Conservation (phyloP, 1,140 invertebrate genomes). For the Hypothenemus hampei region DNA sequence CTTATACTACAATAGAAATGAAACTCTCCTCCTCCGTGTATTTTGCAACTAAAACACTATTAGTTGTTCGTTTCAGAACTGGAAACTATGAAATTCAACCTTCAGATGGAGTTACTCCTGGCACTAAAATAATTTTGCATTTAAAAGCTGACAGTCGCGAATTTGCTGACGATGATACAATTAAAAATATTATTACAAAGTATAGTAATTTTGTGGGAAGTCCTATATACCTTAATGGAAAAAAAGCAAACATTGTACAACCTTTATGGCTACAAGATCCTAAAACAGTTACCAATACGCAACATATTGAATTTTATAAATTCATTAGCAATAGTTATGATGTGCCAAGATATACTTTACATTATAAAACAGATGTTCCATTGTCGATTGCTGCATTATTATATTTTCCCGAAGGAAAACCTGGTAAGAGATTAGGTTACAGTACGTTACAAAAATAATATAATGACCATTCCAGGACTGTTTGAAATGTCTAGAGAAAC, state of each 20-base stretch:
- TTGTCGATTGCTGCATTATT: constrained; percentile 85
- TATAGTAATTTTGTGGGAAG: constrained; percentile 96
- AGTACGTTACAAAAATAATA: neutral
- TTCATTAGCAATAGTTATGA: constrained; percentile 84
- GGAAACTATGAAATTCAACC: constrained; percentile 86
- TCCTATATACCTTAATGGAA: constrained; percentile 87
- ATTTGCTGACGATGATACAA: constrained; percentile 80
- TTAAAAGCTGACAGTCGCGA: constrained; percentile 82
- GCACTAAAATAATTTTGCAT: constrained; percentile 91
- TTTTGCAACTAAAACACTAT: neutral
- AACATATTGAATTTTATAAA: constrained; percentile 88
- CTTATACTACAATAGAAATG: no score
- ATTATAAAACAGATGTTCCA: constrained; percentile 87
- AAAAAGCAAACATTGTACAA: constrained; percentile 59
- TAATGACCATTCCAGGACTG: constrained; percentile 50
- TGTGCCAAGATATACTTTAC: constrained; percentile 74
- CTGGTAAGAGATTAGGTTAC: constrained; percentile 45
- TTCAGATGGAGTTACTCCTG: constrained; percentile 74
- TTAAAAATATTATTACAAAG: constrained; percentile 87
- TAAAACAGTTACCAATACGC: constrained; percentile 76
- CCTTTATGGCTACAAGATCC: constrained; percentile 91
- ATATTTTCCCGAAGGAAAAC: constrained; percentile 89
- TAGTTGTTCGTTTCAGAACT: constrained; percentile 54
- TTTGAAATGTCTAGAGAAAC: constrained; percentile 87
- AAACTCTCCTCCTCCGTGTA: no score